phyloP scores from a whole-genome alignment of 2,888 invertebrate genomes.

The Nasonia oneida region DNA sequence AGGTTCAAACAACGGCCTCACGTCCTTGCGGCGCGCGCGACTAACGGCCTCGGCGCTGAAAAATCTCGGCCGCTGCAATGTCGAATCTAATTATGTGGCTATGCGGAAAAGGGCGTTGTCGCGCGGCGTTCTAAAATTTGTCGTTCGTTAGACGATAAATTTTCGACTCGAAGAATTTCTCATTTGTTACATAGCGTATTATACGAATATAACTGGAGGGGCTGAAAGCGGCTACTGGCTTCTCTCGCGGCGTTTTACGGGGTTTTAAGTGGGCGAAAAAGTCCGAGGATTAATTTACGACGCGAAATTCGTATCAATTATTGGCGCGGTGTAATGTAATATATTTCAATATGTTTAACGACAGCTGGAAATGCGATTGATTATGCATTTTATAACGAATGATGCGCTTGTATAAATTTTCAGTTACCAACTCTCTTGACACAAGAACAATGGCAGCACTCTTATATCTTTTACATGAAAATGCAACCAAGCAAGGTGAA shows the following conservation, averaged over 20 bases:
- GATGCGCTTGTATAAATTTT: too few relatives aligned
- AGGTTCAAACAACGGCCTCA: conserved; percentile 54
- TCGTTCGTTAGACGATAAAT: conserved; percentile 39
- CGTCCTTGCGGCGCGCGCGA: conserved; percentile 30
- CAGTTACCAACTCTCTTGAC: neutral
- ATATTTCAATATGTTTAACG: neutral
- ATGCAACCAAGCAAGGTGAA: neutral
- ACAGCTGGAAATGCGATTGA: neutral
- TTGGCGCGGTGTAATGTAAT: neutral
- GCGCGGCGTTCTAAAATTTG: conserved; percentile 48
- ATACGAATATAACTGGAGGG: neutral
- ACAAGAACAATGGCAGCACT: neutral
- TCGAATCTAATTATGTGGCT: conserved; percentile 56
- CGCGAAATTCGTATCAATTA: conserved; percentile 5
- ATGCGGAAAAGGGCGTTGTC: conserved; percentile 61
- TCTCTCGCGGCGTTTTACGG: conserved; percentile 20
- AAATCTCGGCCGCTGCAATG: conserved; percentile 41
- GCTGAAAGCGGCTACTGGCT: neutral
- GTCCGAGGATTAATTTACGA: neutral
- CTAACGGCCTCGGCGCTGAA: conserved; percentile 45
- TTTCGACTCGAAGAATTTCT: conserved; percentile 29
- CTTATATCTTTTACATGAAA: neutral
- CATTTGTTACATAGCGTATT: conserved; percentile 13
- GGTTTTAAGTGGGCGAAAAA: conserved; percentile 11
- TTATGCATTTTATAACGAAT: neutral